Percentiles rank a stretch among this genome's conserved stretches.
These are phyloP conservation scores for Rhodophaea formosa DNA, from an alignment of 2,888 invertebrate species.

Conservation along the genomic window DNA sequence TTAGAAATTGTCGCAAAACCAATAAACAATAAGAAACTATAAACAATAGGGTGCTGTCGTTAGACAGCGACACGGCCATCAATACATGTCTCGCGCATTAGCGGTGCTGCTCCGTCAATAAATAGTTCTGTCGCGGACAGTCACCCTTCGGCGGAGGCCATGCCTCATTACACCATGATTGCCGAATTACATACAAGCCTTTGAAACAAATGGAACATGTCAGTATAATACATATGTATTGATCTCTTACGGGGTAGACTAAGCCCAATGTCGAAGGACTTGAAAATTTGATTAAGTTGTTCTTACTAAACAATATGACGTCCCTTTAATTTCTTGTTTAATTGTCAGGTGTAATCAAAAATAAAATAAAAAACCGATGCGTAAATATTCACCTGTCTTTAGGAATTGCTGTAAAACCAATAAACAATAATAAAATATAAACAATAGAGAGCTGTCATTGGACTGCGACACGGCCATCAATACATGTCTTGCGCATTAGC, in stretches of 20 bases:
- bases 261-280: no score
- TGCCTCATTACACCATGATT: conserved; percentile 41
- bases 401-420: no score
- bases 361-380: no score
- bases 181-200: conserved; percentile 25
- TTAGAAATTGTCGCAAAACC: no score
- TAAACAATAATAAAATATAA: not conserved
- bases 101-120: conserved; percentile 51
- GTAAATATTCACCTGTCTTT: no score
- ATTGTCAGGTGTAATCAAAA: no score
- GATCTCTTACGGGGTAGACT: no score
- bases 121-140: conserved; percentile 49
- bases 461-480: conserved; percentile 44
- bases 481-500: conserved; percentile 51
- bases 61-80: conserved; percentile 39
- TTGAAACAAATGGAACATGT: no score
- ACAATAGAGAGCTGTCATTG: conserved; percentile 5
- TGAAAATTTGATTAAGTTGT: no score
- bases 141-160: conserved; percentile 37
- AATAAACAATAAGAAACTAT: not conserved
- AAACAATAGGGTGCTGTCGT: conserved; percentile 9
- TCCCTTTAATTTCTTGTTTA: no score
- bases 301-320: no score
- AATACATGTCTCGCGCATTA: conserved; percentile 55
- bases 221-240: no score